These are phyloP conservation scores for Aphidius colemani DNA, from an alignment of 2,888 invertebrate genomes.

Conservation along the genomic window DNA sequence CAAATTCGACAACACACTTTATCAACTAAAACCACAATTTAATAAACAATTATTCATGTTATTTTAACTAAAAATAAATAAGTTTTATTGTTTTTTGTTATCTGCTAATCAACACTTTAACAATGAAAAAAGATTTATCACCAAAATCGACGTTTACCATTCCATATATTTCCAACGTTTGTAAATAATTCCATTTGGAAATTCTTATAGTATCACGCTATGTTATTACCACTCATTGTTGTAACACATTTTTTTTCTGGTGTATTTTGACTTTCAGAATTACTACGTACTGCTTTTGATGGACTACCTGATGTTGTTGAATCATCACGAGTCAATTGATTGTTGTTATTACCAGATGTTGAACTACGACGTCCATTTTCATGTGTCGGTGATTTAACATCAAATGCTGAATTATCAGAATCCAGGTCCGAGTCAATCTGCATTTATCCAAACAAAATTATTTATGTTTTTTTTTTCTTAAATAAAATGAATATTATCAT, in stretches of 20 bases:
- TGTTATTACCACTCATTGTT: slow-evolving; percentile 65
- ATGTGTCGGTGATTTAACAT: slow-evolving; percentile 64
- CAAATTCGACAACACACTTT: not conserved
- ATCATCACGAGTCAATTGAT: slow-evolving; percentile 57
- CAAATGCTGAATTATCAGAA: slow-evolving; percentile 67
- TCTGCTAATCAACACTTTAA: slow-evolving; percentile 22
- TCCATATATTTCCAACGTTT: slow-evolving; percentile 52
- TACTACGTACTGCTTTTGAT: slow-evolving; percentile 62
- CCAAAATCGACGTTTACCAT: slow-evolving; percentile 53
- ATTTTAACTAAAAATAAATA: not conserved
- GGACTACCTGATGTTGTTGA: slow-evolving; percentile 56
- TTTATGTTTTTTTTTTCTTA: not conserved
- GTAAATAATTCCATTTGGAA: slow-evolving; percentile 55
- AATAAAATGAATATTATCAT: no score
- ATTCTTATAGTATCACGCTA: slow-evolving; percentile 63
- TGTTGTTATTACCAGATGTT: slow-evolving; percentile 63
- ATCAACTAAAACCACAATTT: no score
- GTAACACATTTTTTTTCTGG: slow-evolving; percentile 65
- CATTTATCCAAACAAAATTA: slow-evolving; percentile 35
- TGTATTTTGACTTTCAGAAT: slow-evolving; percentile 63
- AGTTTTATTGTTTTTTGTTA: not conserved
- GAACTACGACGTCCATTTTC: slow-evolving; percentile 61
- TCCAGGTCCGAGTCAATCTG: slow-evolving; percentile 69
- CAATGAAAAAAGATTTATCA: slow-evolving; percentile 32
- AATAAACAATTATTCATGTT: no score